Conservation (phyloP, 53 echinoderm and acorn worm species). For the Glandiceps talaboti region DNA sequence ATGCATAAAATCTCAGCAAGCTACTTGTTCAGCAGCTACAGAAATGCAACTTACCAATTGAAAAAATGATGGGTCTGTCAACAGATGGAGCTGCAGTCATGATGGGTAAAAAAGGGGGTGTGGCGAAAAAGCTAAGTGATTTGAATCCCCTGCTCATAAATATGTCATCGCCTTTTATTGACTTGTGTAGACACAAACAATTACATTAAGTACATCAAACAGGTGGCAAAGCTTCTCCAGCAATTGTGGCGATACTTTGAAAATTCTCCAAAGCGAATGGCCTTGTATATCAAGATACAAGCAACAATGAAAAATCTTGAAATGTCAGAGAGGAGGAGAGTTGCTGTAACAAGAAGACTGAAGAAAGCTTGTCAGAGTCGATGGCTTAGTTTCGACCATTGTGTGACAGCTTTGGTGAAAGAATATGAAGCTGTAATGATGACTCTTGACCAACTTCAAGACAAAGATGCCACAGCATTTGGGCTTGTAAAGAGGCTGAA, state of each 20-base stretch:
- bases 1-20: background rate
- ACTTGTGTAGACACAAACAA: background rate
- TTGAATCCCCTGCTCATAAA: background rate
- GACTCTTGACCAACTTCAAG: background rate
- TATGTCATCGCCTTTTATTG: background rate
- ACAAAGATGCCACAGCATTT: background rate
- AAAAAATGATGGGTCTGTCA: background rate
- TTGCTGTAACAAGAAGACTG: background rate
- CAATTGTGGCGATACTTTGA: conserved; percentile 14
- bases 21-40: background rate
- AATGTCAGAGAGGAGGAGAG: background rate
- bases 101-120: conserved; percentile 1
- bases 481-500: background rate
- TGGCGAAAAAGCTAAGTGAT: background rate
- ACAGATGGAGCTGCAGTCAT: conserved; percentile 7
- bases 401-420: background rate
- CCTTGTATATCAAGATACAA: conserved; percentile 6
- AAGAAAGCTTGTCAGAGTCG: conserved; percentile 9
- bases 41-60: background rate
- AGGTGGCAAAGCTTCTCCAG: background rate
- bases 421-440: background rate
- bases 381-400: conserved; percentile 4
- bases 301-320: background rate
- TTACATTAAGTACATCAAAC: conserved; percentile 3
- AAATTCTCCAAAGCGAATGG: conserved; percentile 7